These are phyloP conservation scores for Nipponia nippon DNA, from an alignment of 2,113 vertebrate genomes.

Conservation along the genomic window DNA sequence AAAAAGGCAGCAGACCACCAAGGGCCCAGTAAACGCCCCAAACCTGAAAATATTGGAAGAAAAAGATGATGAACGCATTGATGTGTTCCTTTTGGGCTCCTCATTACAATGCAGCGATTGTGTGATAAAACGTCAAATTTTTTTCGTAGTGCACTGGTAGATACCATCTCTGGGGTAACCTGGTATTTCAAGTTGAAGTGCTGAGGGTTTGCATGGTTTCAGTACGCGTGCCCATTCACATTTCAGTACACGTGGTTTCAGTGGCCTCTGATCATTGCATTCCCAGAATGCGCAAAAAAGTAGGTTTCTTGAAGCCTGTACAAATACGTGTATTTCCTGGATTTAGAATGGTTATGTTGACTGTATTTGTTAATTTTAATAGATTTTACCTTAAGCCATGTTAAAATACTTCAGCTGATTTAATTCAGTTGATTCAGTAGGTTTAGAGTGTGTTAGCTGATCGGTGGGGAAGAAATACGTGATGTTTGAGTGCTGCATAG, in stretches of 20 bases:
- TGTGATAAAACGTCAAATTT: background rate
- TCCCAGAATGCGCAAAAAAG: background rate
- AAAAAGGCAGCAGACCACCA: background rate
- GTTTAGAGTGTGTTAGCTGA: background rate
- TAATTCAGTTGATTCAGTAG: background rate
- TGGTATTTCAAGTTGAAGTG: background rate
- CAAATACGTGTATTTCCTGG: background rate
- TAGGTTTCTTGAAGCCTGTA: background rate
- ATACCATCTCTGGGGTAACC: background rate
- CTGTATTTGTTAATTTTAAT: background rate
- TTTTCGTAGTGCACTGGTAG: background rate
- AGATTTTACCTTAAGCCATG: background rate
- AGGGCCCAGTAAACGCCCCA: background rate
- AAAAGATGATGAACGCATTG: fast-evolving
- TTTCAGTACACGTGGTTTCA: background rate
- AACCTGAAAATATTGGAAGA: background rate
- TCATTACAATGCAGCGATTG: background rate
- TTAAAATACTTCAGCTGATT: background rate
- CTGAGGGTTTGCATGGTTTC: background rate
- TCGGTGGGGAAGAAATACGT: background rate
- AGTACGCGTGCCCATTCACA: background rate
- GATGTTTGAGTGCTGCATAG: background rate
- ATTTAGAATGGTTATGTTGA: background rate
- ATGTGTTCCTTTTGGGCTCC: background rate
- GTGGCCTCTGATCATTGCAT: background rate